Percentiles rank a stretch among this genome's conserved stretches.
phyloP scores from a whole-genome alignment of 1,140 invertebrate genomes.

The Platorchestia sp. region DNA sequence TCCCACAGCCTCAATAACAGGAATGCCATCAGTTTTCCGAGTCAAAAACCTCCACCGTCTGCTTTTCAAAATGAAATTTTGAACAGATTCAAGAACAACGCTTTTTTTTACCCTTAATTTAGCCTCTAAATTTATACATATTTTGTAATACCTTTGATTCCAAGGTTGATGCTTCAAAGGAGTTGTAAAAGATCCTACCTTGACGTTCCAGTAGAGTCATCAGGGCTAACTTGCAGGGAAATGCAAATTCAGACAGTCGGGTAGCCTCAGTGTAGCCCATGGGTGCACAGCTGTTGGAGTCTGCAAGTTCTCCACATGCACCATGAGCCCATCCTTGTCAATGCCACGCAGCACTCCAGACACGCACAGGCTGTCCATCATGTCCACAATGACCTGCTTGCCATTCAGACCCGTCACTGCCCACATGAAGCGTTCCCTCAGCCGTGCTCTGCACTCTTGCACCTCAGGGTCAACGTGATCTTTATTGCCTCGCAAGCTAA shows the following conservation, averaged over 20 bases:
- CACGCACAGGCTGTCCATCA: slow-evolving; percentile 48
- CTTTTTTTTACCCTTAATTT: too few relatives aligned
- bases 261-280: slow-evolving; percentile 47
- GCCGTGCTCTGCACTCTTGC: slow-evolving; percentile 45
- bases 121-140: too few relatives aligned
- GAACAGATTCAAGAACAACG: too few relatives aligned
- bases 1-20: too few relatives aligned
- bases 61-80: too few relatives aligned
- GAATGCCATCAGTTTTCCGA: too few relatives aligned
- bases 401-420: slow-evolving; percentile 31
- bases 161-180: too few relatives aligned
- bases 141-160: too few relatives aligned
- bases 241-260: slow-evolving; percentile 44
- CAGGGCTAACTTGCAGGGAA: neutral
- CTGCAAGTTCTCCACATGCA: slow-evolving; percentile 53
- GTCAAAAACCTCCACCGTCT: too few relatives aligned
- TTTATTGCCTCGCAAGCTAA: neutral
- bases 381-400: slow-evolving; percentile 31
- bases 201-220: neutral
- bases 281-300: slow-evolving; percentile 43
- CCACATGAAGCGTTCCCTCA: slow-evolving; percentile 55
- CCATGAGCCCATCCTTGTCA: slow-evolving; percentile 52
- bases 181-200: neutral
- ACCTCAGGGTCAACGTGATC: neutral
- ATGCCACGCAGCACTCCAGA: slow-evolving; percentile 44